phyloP scores from a whole-genome alignment of 37 sponge, comb jelly and placozoan genomes.

The Spongia lamella region DNA sequence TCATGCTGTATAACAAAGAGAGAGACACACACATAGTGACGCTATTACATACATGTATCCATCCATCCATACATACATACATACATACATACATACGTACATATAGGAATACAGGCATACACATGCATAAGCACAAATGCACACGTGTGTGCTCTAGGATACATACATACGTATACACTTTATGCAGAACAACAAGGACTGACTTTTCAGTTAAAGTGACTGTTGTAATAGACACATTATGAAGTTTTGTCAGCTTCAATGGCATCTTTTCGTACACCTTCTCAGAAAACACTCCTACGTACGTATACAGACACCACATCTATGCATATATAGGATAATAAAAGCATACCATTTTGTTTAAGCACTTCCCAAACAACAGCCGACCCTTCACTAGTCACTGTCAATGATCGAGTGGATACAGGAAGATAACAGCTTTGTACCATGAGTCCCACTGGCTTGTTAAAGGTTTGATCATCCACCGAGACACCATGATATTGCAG shows the following conservation, averaged over 20 bases:
- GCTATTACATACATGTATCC: background rate
- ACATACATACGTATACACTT: background rate
- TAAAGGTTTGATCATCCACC: slow-evolving; percentile 78
- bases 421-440: slow-evolving; percentile 79
- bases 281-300: background rate
- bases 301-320: background rate
- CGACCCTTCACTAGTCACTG: slow-evolving; percentile 83
- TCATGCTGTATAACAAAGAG: slow-evolving; percentile 26
- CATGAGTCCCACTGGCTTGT: slow-evolving; percentile 76
- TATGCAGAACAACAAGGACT: background rate
- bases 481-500: background rate
- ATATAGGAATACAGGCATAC: background rate
- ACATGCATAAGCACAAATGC: background rate
- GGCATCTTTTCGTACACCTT: slow-evolving; percentile 26
- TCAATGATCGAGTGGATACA: slow-evolving; percentile 56
- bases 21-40: background rate
- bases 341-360: background rate
- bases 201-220: slow-evolving; percentile 49
- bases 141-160: background rate
- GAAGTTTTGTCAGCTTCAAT: slow-evolving; percentile 69
- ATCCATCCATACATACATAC: no score
- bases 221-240: slow-evolving; percentile 60
- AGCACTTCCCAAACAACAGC: slow-evolving; percentile 86
- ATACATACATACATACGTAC: background rate
- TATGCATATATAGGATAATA: no score